These are phyloP conservation scores for Pungitius pungitius DNA, from an alignment of 2,113 vertebrate genomes.

Conservation along the genomic window DNA sequence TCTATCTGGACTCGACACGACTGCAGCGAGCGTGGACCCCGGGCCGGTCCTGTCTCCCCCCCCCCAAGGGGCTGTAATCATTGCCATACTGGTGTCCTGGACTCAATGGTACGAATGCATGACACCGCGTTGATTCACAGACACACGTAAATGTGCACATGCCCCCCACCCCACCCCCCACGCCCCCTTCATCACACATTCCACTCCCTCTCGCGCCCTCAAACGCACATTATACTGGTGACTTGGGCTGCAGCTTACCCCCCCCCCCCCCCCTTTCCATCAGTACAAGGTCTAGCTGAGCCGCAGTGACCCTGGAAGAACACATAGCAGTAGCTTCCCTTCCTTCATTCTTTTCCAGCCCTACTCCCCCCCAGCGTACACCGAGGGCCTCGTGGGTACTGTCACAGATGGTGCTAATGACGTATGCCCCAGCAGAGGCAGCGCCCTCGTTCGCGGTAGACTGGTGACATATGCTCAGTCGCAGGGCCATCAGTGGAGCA, in stretches of 20 bases:
- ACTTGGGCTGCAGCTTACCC: slow-evolving; percentile 1
- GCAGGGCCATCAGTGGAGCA: slow-evolving; percentile 68
- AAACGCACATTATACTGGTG: slow-evolving; percentile 16
- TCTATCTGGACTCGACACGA: slow-evolving; percentile 80
- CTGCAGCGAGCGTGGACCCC: slow-evolving; percentile 60
- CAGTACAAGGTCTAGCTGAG: slow-evolving; percentile 34
- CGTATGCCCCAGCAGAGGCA: slow-evolving; percentile 68
- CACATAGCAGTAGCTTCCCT: slow-evolving; percentile 3
- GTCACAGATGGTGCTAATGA: slow-evolving; percentile 82
- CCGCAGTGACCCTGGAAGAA: slow-evolving; percentile 55
- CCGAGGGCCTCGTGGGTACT: slow-evolving; percentile 72
- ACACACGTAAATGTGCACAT: slow-evolving; percentile 31
- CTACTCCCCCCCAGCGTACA: too few species aligned
- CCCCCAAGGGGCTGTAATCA: slow-evolving; percentile 81
- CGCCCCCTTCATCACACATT: slow-evolving; percentile 21
- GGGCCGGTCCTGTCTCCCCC: slow-evolving; percentile 60
- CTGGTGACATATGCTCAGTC: slow-evolving; percentile 80
- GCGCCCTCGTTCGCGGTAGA: slow-evolving; percentile 68
- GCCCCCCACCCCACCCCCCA: slow-evolving; percentile 13
- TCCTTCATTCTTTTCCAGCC: slow-evolving; percentile 27
- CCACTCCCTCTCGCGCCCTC: slow-evolving; percentile 34
- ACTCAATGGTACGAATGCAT: slow-evolving; percentile 53
- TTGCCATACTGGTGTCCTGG: slow-evolving; percentile 82
- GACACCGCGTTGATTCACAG: slow-evolving; percentile 44
- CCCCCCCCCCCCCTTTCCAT: not conserved